Evolutionary conservation across 92 coral and sea anemone species (phyloP).

Genomic region (Bergia sp.): DNA sequence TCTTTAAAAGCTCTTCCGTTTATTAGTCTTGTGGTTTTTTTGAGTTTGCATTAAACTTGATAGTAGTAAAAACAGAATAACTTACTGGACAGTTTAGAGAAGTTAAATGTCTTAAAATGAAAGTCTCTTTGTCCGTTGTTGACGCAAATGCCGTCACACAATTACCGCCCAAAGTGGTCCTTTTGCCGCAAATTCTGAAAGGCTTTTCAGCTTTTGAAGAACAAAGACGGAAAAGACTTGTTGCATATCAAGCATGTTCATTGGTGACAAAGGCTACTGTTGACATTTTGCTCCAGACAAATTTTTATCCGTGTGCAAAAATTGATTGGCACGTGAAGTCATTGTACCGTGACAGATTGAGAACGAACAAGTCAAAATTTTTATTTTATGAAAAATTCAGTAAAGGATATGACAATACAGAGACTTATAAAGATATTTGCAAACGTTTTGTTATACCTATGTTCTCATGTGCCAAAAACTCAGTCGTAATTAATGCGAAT

Average conservation of each 20-base stretch:
- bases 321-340: conserved; percentile 31
- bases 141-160: conserved; percentile 23
- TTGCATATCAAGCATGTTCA: conserved; percentile 10
- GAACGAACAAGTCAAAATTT: not conserved
- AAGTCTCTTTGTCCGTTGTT: conserved; percentile 21
- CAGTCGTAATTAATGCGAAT: not conserved
- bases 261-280: conserved; percentile 21
- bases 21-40: not conserved
- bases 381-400: not conserved
- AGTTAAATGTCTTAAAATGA: not conserved
- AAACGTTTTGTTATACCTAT: not conserved
- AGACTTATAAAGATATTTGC: not conserved
- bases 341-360: conserved; percentile 1
- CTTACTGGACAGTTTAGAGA: too few species aligned
- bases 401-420: not conserved
- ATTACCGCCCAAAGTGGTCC: not conserved
- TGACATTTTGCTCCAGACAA: conserved; percentile 1
- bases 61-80: not conserved
- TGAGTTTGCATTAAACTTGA: not conserved
- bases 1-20: not conserved
- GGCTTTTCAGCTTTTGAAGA: not conserved
- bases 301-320: not conserved
- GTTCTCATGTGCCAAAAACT: not conserved
- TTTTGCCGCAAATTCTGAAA: conserved; percentile 6
- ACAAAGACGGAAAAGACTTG: not conserved